These are phyloP conservation scores for Leucoptera coffeella DNA, from an alignment of 2,888 invertebrate genomes.

Conservation along the genomic window DNA sequence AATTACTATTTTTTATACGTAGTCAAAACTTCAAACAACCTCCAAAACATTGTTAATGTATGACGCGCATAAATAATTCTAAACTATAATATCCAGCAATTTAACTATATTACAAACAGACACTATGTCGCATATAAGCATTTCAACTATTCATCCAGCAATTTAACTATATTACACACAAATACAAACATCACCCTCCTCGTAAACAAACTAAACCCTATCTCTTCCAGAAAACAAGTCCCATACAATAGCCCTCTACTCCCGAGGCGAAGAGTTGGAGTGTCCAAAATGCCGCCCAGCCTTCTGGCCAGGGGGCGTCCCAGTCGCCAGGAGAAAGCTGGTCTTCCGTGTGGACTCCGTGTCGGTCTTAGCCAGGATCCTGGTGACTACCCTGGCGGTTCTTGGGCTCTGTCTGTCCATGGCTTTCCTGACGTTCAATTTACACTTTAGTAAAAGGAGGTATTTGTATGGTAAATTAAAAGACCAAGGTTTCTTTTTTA, in stretches of 20 bases:
- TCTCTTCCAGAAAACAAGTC: conserved; percentile 65
- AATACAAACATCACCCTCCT: too few species aligned
- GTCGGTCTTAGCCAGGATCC: conserved; percentile 68
- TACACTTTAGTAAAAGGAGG: conserved; percentile 78
- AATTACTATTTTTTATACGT: too few species aligned
- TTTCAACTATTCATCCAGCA: too few species aligned
- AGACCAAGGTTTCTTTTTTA: too few species aligned
- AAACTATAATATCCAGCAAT: too few species aligned
- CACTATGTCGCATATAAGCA: too few species aligned
- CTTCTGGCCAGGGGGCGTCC: conserved; percentile 68
- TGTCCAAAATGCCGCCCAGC: conserved; percentile 69
- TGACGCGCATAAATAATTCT: too few species aligned
- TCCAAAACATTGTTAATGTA: too few species aligned
- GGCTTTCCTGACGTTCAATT: conserved; percentile 73
- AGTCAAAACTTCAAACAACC: too few species aligned
- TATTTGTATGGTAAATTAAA: too few species aligned
- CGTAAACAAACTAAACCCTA: not conserved
- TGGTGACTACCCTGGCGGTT: conserved; percentile 64
- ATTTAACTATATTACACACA: too few species aligned
- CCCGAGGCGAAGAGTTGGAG: conserved; percentile 47
- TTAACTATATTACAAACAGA: too few species aligned
- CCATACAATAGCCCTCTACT: conserved; percentile 67
- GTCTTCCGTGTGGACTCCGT: conserved; percentile 72
- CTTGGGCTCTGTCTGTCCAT: conserved; percentile 70
- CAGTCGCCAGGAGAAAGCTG: conserved; percentile 71